phyloP scores from a whole-genome alignment of 2,797 vertebrate species.

The Enteromius viviparus region DNA sequence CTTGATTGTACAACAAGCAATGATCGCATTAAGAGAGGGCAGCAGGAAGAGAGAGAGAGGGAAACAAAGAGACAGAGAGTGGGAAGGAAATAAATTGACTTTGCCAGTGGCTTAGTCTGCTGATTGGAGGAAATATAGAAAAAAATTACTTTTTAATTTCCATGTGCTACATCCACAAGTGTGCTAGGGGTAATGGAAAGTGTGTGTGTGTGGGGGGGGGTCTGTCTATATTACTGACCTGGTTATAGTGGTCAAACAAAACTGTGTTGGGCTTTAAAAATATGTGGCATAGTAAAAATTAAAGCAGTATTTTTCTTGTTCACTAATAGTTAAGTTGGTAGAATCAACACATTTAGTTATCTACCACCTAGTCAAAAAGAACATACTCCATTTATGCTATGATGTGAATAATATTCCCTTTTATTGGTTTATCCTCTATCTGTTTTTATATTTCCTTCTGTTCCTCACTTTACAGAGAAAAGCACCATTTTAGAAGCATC shows the following conservation, averaged over 20 bases:
- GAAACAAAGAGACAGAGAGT: constrained; percentile 52
- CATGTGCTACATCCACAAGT: constrained; percentile 29
- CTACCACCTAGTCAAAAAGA: background rate
- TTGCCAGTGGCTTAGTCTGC: constrained; percentile 60
- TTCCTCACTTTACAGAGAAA: constrained; percentile 37
- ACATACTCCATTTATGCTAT: background rate
- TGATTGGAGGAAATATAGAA: constrained; percentile 56
- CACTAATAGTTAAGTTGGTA: background rate
- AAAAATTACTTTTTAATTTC: constrained; percentile 60
- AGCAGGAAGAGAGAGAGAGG: constrained; percentile 67
- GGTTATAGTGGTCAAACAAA: constrained; percentile 6
- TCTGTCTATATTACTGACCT: constrained; percentile 22
- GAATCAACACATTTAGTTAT: background rate
- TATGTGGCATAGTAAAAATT: background rate
- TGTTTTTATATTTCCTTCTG: constrained; percentile 24
- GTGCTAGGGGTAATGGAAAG: constrained; percentile 38
- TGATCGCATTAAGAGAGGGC: constrained; percentile 80
- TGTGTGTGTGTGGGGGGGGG: background rate
- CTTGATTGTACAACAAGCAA: constrained; percentile 80
- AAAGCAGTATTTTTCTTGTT: background rate
- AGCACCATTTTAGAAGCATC: constrained; percentile 79
- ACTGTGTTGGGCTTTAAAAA: background rate
- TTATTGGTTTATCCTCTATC: constrained; percentile 7
- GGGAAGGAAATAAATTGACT: constrained; percentile 73
- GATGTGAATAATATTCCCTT: constrained; percentile 3